Evolutionary conservation across 2,888 invertebrate genomes (phyloP), one percentile per base, ranked within the genome.

Genomic region (Agriopis marginaria): DNA sequence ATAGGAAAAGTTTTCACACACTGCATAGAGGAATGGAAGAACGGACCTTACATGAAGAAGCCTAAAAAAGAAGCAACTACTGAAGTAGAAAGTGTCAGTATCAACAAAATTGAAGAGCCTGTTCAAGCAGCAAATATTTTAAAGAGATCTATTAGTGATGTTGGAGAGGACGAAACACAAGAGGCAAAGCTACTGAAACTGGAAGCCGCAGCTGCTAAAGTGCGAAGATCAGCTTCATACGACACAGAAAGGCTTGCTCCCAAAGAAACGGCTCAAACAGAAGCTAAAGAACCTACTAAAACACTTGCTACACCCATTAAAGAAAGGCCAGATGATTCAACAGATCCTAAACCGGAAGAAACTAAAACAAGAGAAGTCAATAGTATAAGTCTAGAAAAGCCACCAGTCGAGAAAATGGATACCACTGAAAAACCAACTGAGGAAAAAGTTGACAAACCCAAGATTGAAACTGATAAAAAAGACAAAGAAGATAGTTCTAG

Each of bases 1-100:
- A 89, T 95, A 5, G 96, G 95, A 11, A 95, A 95, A 81, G 90
- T 96, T 54, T 96, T 96, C 84, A 94, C 89, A 77, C 94, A 92
- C 74, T 96, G 94, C 83, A 94, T 96, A 78, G 94, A 91, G 78
- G 88, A 89, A 81, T 94, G 94, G 92, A 87, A 87, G 62, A 88
- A 87, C 23, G 90, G 94, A 0, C 94, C 93, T 0, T 95, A 89
- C 77, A 80, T 82, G 5, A 93, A 86, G 74, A 93, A 89, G 72
- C 58, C 78, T 17, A 89, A 87, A 72, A 93, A 90, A 77, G 89
- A 89, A 68, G 78, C 75, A 14, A 73, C 67, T 4, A 66, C 71
- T 49, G 89, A 89, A 66, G 75, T 73, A 2, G 89, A 90, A 72
- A 23, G 10, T 9, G 49, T n/a, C 10, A 75, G 64, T 3, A 87